Conservation (phyloP, 2,113 vertebrate genomes). For the Romanogobio albipinnatus region DNA sequence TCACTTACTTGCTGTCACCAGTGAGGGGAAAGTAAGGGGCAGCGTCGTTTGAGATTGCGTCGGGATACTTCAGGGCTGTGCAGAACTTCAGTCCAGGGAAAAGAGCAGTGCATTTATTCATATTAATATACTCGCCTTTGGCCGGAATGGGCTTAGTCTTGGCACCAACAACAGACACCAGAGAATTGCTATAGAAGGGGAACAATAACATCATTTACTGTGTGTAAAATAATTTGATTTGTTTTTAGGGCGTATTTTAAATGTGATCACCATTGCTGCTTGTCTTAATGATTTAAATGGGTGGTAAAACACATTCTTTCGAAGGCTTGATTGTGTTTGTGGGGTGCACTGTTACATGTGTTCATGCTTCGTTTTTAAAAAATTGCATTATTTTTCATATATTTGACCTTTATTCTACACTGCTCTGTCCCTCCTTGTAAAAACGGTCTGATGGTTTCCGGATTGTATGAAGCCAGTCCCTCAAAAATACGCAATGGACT, state of each 20-base stretch:
- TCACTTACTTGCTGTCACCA: constrained; percentile 83
- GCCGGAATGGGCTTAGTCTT: constrained; percentile 76
- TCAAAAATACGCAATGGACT: too few relatives aligned
- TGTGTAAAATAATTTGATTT: not conserved
- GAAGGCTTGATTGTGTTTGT: too few relatives aligned
- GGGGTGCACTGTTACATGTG: too few relatives aligned
- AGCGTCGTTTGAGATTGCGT: constrained; percentile 73
- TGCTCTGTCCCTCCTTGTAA: too few relatives aligned
- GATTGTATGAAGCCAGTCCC: too few relatives aligned
- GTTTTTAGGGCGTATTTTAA: not conserved
- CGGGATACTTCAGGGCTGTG: constrained; percentile 72
- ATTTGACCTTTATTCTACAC: too few relatives aligned
- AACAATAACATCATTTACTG: not conserved
- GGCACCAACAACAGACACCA: constrained; percentile 80
- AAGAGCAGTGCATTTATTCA: constrained; percentile 75
- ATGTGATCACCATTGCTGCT: not conserved
- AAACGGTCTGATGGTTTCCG: too few relatives aligned
- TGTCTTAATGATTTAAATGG: too few relatives aligned
- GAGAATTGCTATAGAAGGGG: constrained; percentile 74
- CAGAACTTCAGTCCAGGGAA: constrained; percentile 85
- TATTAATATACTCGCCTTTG: constrained; percentile 64
- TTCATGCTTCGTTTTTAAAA: too few relatives aligned
- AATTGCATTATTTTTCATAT: too few relatives aligned
- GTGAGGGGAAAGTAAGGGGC: constrained; percentile 84
- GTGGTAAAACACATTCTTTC: too few relatives aligned